Base-by-base conservation (phyloP, 2,888 invertebrate genomes). In the Galerucella pusilla region DNA sequence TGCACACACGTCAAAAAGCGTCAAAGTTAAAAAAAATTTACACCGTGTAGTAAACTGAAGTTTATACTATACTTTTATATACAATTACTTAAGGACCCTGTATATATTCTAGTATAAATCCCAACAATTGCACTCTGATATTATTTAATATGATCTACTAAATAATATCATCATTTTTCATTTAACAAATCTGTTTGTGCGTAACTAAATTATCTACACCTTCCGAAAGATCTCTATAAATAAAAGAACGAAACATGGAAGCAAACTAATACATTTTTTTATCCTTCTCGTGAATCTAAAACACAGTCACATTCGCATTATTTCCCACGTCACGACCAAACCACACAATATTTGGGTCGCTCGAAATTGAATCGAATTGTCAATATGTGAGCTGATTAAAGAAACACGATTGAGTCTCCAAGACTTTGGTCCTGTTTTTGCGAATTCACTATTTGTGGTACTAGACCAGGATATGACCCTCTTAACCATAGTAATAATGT, bases 351-450 rank as follows among this genome's bases (percentile, higher is more conserved):
- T 71, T 28, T 42, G 52, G 57, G 59, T 45, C 64, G 25, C 12
- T 52, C 42, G 25, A 65, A 71, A 71, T 71, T 71, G 65, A 71
- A 71, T 71, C 66, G 71, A 71, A 66, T 71, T 61, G 71, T 66
- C 71, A 71, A 71, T 71, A 71, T 71, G 71, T 71, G 71, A 71
- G 71, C 71, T 71, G 71, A 71, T 71, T 71, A 71, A 71, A 66
- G 71, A 71, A 71, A 71, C 71, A 66, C 71, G 65, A 66, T 71
- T 66, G 71, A 65, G 57, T 57, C 59, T 66, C 46, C 71, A 65
- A 71, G 59, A 71, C 60, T 70, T 70, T 54, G 61, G 61, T 45
- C 42, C 69, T 63, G 69, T 70, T 70, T 70, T 70, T 61, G 28
- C 52, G 63, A 69, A 61, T 69, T 61, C 49, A 46, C 28, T 14